Evolutionary conservation across 2,888 invertebrate genomes (phyloP), one percentile per base, ranked within the genome.

Genomic region (Laothoe populi): DNA sequence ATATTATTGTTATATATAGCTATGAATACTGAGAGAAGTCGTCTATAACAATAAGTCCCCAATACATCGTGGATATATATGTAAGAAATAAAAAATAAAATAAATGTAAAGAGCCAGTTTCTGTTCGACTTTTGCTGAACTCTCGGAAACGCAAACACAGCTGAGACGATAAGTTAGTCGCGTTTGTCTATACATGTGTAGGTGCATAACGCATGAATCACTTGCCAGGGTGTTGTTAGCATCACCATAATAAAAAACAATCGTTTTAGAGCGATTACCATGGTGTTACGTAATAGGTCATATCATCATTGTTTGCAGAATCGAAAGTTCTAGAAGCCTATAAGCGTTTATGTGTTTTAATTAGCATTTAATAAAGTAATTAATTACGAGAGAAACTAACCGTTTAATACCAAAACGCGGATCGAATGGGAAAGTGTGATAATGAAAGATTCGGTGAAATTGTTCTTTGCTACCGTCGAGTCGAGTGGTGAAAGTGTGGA

Each of bases 161-260:
- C 26, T 11, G 38, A 38, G 11, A 0, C 3, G 3, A 8, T 11
- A 11, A 11, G 1, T 11, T 11, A 11, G 38, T 11, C 38, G 13
- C 13, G 4, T 4, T 40, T n/a, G 16, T 42, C 1, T 40, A 1
- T 1, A n/a, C n/a, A 2, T 40, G 42, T 31, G 49, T 49, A n/a
- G 26, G 16, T 49, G 16, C 31, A n/a, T 8, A 49, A 49, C 26
- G 19, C 11, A 49, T 31, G 49, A 16, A 16, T 31, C 26, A 49
- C 49, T n/a, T 49, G 31, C 26, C 49, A 40, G 31, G 49, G 49
- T 42, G 49, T 60, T 65, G 63, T 61, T 65, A 60, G 59, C 65
- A 63, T 67, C 62, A 57, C 57, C 35, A 63, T 48, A 61, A 42
- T 53, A 60, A 62, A 63, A 62, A 64, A 67, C 66, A 62, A 63